These are phyloP conservation scores for Agapornis canus DNA, from an alignment of 2,797 vertebrate genomes.

Conservation along the genomic window DNA sequence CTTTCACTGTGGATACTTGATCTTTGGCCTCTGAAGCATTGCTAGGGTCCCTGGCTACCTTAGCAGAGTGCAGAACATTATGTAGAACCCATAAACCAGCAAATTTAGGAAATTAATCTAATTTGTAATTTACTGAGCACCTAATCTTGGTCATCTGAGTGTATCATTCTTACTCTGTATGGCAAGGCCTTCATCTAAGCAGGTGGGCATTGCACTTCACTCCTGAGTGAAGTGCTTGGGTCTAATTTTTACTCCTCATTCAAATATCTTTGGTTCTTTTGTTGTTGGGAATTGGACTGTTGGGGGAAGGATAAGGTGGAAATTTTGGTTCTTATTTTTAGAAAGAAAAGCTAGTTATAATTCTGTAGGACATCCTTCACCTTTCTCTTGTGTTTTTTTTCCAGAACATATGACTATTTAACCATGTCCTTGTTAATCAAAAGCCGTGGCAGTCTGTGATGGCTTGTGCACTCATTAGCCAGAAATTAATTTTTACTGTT, in stretches of 20 bases:
- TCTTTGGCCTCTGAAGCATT: background rate
- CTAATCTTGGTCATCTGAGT: background rate
- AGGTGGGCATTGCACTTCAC: background rate
- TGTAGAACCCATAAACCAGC: background rate
- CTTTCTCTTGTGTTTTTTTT: background rate
- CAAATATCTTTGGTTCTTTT: background rate
- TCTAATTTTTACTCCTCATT: background rate
- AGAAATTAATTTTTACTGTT: background rate
- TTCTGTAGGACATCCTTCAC: background rate
- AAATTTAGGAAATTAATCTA: background rate
- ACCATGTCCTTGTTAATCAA: background rate
- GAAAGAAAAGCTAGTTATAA: background rate
- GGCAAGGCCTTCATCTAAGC: background rate
- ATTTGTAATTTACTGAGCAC: background rate
- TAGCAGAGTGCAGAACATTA: background rate
- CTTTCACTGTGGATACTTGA: background rate
- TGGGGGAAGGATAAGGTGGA: background rate
- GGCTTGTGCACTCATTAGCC: background rate
- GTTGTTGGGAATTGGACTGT: background rate
- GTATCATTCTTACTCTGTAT: fast-evolving
- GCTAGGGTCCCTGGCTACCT: background rate
- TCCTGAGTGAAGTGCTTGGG: background rate
- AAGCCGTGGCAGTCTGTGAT: background rate
- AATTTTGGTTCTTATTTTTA: background rate
- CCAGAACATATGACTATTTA: background rate